Base-by-base conservation (phyloP, 2,888 invertebrate genomes). In the Epinotia nisella region DNA sequence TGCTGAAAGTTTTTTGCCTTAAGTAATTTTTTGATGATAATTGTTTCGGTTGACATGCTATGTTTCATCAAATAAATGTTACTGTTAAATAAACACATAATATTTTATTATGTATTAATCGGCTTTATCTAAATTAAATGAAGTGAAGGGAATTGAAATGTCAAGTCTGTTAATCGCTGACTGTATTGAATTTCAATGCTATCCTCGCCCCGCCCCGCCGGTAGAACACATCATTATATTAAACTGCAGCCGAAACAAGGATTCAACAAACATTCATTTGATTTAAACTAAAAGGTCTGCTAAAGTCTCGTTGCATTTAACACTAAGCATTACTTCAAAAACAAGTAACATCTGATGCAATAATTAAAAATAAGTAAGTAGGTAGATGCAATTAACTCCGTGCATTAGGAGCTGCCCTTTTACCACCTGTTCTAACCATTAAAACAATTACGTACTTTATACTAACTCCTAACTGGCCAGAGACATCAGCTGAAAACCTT, bases 401-500 rank as follows among this genome's bases (percentile, higher is more conserved):
- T 7, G 35, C 39, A 65, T 39, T 55, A 65, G 19, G 15, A 21
- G n/a, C 53, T 15, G 21, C 45, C 41, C 41, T 45, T 53, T 53
- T 65, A 21, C 53, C 29, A 64, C 51, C 53, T 35, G 29, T 53
- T 64, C 64, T 64, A 64, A 64, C 64, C 53, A 53, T 65, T 65
- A 59, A 59, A 71, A 59, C 59, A 71, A 71, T 66, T 17, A 61
- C 11, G 19, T 35, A 41, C 24, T 60, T 60, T 41, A 45, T 67
- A 67, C 61, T 55, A 67, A 29, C 49, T 61, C 24, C 21, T 67
- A 71, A 67, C 66, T 60, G 19, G 35, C 60, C 7, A 24, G 60
- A 61, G 61, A 61, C 60, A 61, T 45, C 35, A 59, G 70, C 58
- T 66, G n/a, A 67, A 41, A 60, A 41, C 53, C 69, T 71, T 21